Evolutionary conservation across 2,797 vertebrate genomes (phyloP).

Genomic region (Halcyon badia): DNA sequence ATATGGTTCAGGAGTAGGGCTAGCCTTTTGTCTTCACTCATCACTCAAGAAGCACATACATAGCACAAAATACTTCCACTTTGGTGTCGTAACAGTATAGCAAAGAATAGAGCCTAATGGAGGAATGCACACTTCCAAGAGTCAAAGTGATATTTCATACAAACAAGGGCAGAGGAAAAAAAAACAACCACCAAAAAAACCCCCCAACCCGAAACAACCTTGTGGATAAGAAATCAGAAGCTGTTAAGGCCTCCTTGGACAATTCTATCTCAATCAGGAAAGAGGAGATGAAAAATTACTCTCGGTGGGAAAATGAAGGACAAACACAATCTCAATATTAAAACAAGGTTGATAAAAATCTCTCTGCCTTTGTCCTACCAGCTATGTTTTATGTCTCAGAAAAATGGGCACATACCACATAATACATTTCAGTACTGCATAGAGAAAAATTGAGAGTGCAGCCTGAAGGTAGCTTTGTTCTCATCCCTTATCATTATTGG

Average conservation of each 20-base stretch:
- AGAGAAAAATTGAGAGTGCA: not conserved
- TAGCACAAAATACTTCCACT: not conserved
- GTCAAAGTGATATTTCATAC: not conserved
- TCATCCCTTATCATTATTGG: not conserved
- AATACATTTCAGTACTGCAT: not conserved
- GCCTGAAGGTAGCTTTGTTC: not conserved
- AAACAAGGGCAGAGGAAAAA: not conserved
- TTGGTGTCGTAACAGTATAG: not conserved
- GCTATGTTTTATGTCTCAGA: not conserved
- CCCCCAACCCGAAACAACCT: not conserved
- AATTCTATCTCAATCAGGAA: conserved; percentile 24
- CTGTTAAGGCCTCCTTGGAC: not conserved
- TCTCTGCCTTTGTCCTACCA: conserved; percentile 8
- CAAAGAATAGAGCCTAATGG: not conserved
- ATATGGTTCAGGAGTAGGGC: not conserved
- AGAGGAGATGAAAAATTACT: conserved; percentile 54
- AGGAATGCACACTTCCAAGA: not conserved
- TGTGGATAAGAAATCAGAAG: not conserved
- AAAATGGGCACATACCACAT: not conserved
- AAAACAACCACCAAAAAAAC: not conserved
- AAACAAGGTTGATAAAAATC: conserved; percentile 42
- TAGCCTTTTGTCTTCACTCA: not conserved
- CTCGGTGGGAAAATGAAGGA: conserved; percentile 25
- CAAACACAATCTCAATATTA: conserved; percentile 34
- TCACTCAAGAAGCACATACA: not conserved